Conservation (phyloP, 2,113 vertebrate genomes). For the Henicopernis longicauda region DNA sequence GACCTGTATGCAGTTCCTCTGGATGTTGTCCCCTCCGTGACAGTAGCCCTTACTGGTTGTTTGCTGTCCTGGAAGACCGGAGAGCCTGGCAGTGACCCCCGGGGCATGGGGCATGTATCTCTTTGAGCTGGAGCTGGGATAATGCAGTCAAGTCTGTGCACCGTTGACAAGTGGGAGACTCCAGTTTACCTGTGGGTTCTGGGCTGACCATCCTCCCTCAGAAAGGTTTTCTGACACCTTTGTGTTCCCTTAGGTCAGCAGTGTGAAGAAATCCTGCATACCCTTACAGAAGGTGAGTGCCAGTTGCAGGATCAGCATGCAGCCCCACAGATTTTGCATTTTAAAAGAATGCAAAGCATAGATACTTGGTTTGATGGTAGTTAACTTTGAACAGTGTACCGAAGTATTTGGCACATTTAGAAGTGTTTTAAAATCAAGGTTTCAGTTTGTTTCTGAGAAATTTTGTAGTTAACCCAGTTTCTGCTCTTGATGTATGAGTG, state of each 20-base stretch:
- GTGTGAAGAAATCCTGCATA: not conserved
- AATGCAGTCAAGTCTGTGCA: too few species aligned
- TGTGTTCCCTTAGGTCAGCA: not conserved
- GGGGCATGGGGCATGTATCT: accelerated
- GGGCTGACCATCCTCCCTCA: not conserved
- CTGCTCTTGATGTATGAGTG: conserved; percentile 50
- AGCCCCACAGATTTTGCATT: not conserved
- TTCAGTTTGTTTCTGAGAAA: conserved; percentile 53
- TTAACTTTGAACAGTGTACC: conserved; percentile 7
- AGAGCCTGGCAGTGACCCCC: not conserved
- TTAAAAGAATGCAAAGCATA: not conserved
- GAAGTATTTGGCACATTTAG: conserved; percentile 16
- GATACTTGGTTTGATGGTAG: conserved; percentile 1
- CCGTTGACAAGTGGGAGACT: accelerated
- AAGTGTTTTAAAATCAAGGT: conserved; percentile 51
- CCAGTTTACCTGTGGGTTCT: not conserved
- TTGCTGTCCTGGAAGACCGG: not conserved
- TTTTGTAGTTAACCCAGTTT: conserved; percentile 59
- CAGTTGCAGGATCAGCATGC: not conserved
- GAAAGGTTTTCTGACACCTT: not conserved
- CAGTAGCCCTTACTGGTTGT: not conserved
- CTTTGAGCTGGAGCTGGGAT: not conserved
- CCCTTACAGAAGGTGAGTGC: not conserved
- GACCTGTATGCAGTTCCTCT: not conserved
- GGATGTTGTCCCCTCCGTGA: not conserved